These are phyloP conservation scores for Reticulitermes speratus DNA, from an alignment of 1,140 invertebrate species.

Conservation along the genomic window DNA sequence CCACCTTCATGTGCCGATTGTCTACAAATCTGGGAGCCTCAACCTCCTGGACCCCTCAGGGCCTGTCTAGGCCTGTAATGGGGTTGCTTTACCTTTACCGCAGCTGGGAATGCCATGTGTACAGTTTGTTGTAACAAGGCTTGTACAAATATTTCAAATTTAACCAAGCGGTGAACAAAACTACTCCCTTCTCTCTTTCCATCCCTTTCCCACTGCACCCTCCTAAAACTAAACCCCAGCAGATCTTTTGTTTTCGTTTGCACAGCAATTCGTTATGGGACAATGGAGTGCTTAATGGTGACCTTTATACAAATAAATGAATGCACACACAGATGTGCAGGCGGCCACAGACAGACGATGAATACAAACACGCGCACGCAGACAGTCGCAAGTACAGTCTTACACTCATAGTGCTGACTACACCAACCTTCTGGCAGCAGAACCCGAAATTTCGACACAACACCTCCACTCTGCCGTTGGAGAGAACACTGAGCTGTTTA, in stretches of 20 bases:
- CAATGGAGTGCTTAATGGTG: neutral
- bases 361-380: neutral
- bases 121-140: neutral
- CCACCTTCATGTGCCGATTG: too few species aligned
- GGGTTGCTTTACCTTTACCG: too few species aligned
- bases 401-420: too few species aligned
- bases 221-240: neutral
- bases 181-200: neutral
- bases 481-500: too few species aligned
- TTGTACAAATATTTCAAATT: neutral
- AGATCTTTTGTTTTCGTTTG: constrained; percentile 5
- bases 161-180: neutral
- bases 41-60: too few species aligned
- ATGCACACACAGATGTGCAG: neutral
- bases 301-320: neutral
- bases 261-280: neutral
- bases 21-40: too few species aligned
- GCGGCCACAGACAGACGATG: neutral
- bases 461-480: too few species aligned
- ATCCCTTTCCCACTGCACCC: neutral
- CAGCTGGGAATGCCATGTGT: neutral
- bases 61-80: too few species aligned
- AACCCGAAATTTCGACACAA: too few species aligned
- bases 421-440: too few species aligned
- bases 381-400: neutral